Base-by-base conservation (phyloP, 2,888 invertebrate genomes). In the Quadriops clusia region DNA sequence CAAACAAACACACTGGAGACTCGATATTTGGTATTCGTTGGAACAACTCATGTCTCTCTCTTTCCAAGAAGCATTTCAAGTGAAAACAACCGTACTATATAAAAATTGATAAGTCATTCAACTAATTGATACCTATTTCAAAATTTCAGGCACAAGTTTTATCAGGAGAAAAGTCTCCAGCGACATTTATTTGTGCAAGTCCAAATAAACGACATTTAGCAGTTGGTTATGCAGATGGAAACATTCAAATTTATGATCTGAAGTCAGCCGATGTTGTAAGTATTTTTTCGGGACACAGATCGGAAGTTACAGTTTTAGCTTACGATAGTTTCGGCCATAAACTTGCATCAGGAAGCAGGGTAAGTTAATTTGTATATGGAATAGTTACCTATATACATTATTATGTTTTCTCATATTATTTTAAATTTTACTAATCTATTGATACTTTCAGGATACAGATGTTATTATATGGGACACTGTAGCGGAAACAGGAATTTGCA, bases 391-490 rank as follows among this genome's bases (percentile, higher is more conserved):
- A 16, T 22, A 22, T 15, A 8, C 9, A 16, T 13, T 8, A 25
- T 3, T n/a, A 15, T 15, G 7, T 3, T 14, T 13, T 13, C 10
- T 8, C 5, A 28, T 9, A 25, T 12, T 8, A 18, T 7, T 8
- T 8, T 7, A 18, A 18, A 7, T 18, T 8, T 18, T 18, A 7
- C 8, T 8, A 18, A 8, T 18, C 7, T 18, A 18, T 18, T 7
- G 18, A 18, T 7, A 18, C 36, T 64, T 65, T 11, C 53, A 84
- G 79, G 95, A 97, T 57, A 90, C 90, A 4, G 86, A 93, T 57
- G 73, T 97, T 4, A 85, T 97, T 24, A 69, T 95, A 2, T 93
- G 94, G 82, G 97, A 98, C 64, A 75, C 90, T 4, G 81, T 97
- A 4, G 80, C 86, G 28, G 93, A 94, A 61, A 73, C 77, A 32